These are phyloP conservation scores for Notarius quadriscutis DNA, from an alignment of 2,113 vertebrate species.

Conservation along the genomic window DNA sequence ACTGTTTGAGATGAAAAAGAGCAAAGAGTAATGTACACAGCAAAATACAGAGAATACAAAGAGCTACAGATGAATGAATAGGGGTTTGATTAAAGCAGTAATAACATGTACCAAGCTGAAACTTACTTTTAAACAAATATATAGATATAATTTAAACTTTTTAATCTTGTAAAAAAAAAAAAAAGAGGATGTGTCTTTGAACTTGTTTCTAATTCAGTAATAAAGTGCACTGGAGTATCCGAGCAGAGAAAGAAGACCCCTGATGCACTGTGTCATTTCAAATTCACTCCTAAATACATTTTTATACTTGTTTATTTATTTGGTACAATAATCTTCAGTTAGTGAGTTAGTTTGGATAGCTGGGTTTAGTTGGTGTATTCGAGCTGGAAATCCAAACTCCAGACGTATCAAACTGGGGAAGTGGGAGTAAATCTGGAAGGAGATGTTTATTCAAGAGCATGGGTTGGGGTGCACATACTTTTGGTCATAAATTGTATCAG, in stretches of 20 bases:
- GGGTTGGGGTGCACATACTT: neutral
- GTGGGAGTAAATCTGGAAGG: neutral
- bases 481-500: neutral
- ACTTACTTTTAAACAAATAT: neutral
- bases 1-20: neutral
- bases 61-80: neutral
- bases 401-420: neutral
- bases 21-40: neutral
- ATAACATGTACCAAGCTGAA: neutral
- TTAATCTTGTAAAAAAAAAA: neutral
- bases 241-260: neutral
- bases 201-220: neutral
- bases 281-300: neutral
- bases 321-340: neutral
- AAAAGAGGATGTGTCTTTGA: neutral
- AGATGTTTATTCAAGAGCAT: neutral
- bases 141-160: neutral
- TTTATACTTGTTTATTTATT: neutral
- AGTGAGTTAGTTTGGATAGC: neutral
- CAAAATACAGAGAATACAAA: neutral
- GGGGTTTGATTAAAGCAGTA: neutral
- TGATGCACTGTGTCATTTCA: neutral
- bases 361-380: neutral
- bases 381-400: neutral
- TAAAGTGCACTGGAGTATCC: neutral